phyloP scores from a whole-genome alignment of 1,140 invertebrate species.

The Himalopsyche phryganea region DNA sequence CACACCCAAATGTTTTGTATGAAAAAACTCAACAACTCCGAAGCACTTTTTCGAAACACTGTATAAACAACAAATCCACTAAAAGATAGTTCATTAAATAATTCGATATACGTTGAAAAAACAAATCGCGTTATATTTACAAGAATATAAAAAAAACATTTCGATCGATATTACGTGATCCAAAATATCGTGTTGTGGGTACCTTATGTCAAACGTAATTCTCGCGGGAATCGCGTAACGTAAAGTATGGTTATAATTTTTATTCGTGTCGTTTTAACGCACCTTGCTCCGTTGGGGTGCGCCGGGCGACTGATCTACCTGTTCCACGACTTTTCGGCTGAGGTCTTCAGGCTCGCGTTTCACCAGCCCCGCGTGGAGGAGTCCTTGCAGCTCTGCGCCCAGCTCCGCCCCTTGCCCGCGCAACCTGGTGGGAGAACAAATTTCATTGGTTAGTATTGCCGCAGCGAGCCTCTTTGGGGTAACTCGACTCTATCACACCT shows the following conservation, averaged over 20 bases:
- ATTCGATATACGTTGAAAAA: too few relatives aligned
- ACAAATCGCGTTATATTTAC: too few relatives aligned
- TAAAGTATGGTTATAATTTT: slow-evolving; percentile 31
- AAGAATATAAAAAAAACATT: too few relatives aligned
- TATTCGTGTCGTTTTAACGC: slow-evolving; percentile 1
- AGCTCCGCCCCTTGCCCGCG: slow-evolving; percentile 55
- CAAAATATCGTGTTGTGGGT: too few relatives aligned
- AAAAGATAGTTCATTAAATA: too few relatives aligned
- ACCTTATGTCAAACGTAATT: too few relatives aligned
- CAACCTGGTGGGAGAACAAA: slow-evolving; percentile 44
- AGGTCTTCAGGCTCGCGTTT: slow-evolving; percentile 55
- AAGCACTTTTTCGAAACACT: background rate
- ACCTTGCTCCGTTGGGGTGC: slow-evolving; percentile 47
- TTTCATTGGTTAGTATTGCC: slow-evolving; percentile 46
- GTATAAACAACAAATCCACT: background rate
- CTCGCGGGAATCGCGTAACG: slow-evolving; percentile 32
- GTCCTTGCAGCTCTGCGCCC: slow-evolving; percentile 47
- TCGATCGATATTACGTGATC: too few relatives aligned
- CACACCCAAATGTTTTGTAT: too few relatives aligned
- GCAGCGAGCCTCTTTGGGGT: slow-evolving; percentile 36
- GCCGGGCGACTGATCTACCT: slow-evolving; percentile 45
- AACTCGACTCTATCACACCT: slow-evolving; percentile 20
- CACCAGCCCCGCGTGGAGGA: slow-evolving; percentile 53
- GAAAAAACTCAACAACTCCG: background rate
- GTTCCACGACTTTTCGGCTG: slow-evolving; percentile 52